A percentile compares a stretch with the other conserved stretches of the same genome.
Evolutionary conservation across 2,797 vertebrate species (phyloP).

Genomic region (Salarias fasciatus): DNA sequence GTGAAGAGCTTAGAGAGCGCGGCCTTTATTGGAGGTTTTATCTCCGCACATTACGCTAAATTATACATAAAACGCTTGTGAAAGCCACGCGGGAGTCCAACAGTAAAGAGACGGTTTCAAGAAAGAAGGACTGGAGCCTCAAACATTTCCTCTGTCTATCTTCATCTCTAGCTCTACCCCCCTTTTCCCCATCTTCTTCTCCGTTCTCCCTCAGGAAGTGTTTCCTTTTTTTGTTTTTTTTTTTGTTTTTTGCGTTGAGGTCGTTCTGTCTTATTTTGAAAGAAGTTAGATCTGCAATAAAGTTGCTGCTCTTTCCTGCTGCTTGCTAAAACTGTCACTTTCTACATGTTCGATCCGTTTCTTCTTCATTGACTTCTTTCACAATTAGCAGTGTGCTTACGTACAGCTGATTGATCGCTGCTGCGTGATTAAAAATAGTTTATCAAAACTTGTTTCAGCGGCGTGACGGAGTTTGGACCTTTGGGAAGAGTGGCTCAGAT

Average conservation of each 20-base stretch:
- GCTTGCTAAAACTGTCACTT: too few relatives aligned
- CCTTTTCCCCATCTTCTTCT: constrained; percentile 27
- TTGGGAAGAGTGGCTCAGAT: too few relatives aligned
- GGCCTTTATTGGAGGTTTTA: constrained; percentile 77
- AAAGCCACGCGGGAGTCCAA: constrained; percentile 74
- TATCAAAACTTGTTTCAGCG: too few relatives aligned
- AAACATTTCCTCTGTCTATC: constrained; percentile 53
- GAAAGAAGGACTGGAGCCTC: constrained; percentile 58
- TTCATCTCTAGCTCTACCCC: constrained; percentile 38
- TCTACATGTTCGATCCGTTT: too few relatives aligned
- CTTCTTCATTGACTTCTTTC: too few relatives aligned
- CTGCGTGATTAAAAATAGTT: too few relatives aligned
- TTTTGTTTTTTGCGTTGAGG: constrained; percentile 47
- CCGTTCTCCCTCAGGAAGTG: constrained; percentile 56
- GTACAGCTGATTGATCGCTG: too few relatives aligned
- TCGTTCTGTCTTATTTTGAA: constrained; percentile 51
- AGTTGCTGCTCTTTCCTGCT: background rate
- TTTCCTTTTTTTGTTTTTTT: constrained; percentile 20
- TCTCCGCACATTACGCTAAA: constrained; percentile 80
- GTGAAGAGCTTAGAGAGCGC: constrained; percentile 77
- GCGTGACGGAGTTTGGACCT: too few relatives aligned
- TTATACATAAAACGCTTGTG: constrained; percentile 80
- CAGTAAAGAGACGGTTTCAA: constrained; percentile 67
- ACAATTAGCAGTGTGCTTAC: too few relatives aligned
- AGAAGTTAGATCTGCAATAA: constrained; percentile 37